Evolutionary conservation across 1,140 invertebrate species (phyloP).

Genomic region (Drosophila lini): DNA sequence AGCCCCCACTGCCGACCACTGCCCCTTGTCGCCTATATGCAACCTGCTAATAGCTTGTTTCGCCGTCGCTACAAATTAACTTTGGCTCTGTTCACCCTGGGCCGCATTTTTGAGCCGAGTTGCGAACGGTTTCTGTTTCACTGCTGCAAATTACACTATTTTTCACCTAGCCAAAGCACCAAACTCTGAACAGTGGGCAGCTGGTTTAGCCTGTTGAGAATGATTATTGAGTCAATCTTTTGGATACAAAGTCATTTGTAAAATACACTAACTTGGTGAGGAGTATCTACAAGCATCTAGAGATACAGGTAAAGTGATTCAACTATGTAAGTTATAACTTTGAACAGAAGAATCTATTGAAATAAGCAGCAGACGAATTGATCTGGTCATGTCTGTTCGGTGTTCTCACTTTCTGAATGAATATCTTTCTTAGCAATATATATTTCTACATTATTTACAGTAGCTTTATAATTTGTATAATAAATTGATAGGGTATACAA

Average conservation of each 20-base stretch:
- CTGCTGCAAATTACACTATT: constrained; percentile 76
- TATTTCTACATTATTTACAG: not conserved
- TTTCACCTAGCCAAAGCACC: constrained; percentile 65
- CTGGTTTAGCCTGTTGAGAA: not conserved
- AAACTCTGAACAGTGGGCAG: constrained; percentile 26
- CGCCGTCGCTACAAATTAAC: constrained; percentile 80
- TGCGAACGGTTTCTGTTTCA: constrained; percentile 28
- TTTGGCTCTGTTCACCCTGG: constrained; percentile 68
- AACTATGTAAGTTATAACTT: not conserved
- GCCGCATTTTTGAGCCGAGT: constrained; percentile 63
- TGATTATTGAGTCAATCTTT: not conserved
- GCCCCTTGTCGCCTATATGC: constrained; percentile 30
- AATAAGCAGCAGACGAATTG: not conserved
- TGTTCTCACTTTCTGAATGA: not conserved
- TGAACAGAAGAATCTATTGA: not conserved
- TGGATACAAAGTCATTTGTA: not conserved
- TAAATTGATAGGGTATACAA: not conserved
- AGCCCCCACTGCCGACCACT: constrained; percentile 2
- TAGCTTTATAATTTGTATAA: no score
- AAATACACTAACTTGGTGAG: no score
- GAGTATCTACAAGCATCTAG: no score
- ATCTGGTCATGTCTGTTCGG: not conserved
- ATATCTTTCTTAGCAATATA: not conserved
- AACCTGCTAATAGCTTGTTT: constrained; percentile 81
- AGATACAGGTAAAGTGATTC: not conserved